A percentile compares a stretch with the other conserved stretches of the same genome.
These are phyloP conservation scores for Champsocephalus gunnari DNA, from an alignment of 2,797 vertebrate genomes.

Conservation along the genomic window DNA sequence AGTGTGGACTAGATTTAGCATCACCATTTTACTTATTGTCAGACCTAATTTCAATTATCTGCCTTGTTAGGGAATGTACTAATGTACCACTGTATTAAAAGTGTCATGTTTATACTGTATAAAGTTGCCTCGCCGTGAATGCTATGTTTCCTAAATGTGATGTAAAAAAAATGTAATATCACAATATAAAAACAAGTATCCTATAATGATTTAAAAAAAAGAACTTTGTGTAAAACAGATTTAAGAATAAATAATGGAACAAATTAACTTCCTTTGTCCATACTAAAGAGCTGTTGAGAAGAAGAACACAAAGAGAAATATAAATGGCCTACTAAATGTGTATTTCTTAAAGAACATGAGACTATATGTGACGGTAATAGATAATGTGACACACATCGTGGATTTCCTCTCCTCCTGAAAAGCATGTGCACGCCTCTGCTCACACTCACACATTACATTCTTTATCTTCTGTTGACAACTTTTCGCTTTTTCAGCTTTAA, in stretches of 20 bases:
- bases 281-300: too few species aligned
- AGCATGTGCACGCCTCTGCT: slow-evolving; percentile 8
- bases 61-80: not conserved
- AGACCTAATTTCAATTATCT: not conserved
- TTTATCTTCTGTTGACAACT: not conserved
- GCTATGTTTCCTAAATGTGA: too few species aligned
- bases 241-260: not conserved
- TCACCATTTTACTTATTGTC: not conserved
- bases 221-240: too few species aligned
- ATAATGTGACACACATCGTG: not conserved
- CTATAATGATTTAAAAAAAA: not conserved
- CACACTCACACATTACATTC: not conserved
- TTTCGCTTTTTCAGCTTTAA: not conserved
- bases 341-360: not conserved
- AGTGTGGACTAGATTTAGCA: not conserved
- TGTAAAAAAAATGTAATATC: too few species aligned
- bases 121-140: too few species aligned
- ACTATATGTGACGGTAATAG: not conserved
- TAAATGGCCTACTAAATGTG: not conserved
- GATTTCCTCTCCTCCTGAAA: not conserved
- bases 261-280: not conserved
- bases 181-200: not conserved
- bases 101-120: too few species aligned
- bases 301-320: not conserved
- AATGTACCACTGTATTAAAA: not conserved